Evolutionary conservation across 2,113 vertebrate species (phyloP), one percentile per base, ranked within the genome.

Genomic region (Lates calcarifer): DNA sequence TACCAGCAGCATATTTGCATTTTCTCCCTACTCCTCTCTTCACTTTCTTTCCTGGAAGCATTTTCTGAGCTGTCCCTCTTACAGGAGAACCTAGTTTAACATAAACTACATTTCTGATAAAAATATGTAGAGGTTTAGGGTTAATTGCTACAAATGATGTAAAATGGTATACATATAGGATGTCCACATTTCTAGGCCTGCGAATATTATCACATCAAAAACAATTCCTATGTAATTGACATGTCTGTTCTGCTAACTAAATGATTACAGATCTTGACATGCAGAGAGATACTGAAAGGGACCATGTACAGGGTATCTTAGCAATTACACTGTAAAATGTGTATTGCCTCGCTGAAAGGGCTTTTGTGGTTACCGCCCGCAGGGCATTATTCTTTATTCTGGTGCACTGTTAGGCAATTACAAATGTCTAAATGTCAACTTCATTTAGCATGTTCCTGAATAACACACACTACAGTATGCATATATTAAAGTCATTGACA

Each of bases 321-420:
- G 77, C 65, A 51, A 88, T 91, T 89, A 80, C 53, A 75, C 90
- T 87, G 86, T 91, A 90, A 86, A 84, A 90, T 63, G 53, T 79
- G 77, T 26, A 77, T 77, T 74, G 69, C 79, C 81, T 66, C 41
- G 0, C 72, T 85, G 67, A 79, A 82, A 81, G 79, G 74, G 84
- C 89, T 79, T 90, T 86, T 82, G 81, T 85, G 74, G 65, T 83
- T 89, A 84, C 61, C 6, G 2, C 83, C 87, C 65, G 20, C 35
- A 8, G 91, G 90, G 72, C 87, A 82, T 87, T 86, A 74, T 89
- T 89, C 84, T 84, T 71, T 49, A 66, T 33, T 86, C 82, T 83
- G 61, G 9, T 83, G 78, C 56, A 45, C 74, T 45, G 47, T 56
- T 62, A 12, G 63, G 77, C 82, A 82, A 85, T 89, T 82, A 88